phyloP scores from a whole-genome alignment of 2,797 vertebrate species.

The Enteromius thamalakanensis region DNA sequence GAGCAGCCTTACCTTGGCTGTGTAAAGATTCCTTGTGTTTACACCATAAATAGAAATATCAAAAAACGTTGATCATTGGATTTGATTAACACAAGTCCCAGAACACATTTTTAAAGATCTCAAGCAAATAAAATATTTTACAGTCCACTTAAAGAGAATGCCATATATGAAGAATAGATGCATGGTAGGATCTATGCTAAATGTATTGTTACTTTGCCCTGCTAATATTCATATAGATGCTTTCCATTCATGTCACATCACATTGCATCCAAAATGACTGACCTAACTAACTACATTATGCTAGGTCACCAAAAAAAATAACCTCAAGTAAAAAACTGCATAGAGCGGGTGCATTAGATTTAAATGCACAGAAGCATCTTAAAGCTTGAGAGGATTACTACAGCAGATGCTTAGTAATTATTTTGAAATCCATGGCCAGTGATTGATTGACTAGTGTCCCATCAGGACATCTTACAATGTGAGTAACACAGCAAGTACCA shows the following conservation, averaged over 20 bases:
- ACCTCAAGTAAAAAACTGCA: not conserved
- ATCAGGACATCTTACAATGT: not conserved
- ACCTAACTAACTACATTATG: not conserved
- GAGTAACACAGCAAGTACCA: not conserved
- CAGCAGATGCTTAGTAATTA: constrained; percentile 23
- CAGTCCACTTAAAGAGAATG: not conserved
- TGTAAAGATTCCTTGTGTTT: not conserved
- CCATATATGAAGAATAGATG: not conserved
- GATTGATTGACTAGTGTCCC: constrained; percentile 3
- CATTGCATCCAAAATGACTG: not conserved
- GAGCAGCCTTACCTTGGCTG: not conserved
- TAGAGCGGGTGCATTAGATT: not conserved
- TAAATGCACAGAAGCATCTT: constrained; percentile 6
- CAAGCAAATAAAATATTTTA: not conserved
- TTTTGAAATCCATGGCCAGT: constrained; percentile 14
- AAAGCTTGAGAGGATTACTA: constrained; percentile 25
- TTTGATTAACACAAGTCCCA: not conserved
- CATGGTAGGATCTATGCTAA: not conserved
- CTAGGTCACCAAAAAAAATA: not conserved
- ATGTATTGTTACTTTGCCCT: not conserved
- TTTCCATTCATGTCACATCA: not conserved
- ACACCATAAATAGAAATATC: not conserved
- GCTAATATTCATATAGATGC: not conserved
- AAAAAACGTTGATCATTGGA: not conserved
- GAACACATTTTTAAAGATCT: not conserved